phyloP scores from a whole-genome alignment of 2,113 vertebrate species.

The Phrynocephalus versicolor region DNA sequence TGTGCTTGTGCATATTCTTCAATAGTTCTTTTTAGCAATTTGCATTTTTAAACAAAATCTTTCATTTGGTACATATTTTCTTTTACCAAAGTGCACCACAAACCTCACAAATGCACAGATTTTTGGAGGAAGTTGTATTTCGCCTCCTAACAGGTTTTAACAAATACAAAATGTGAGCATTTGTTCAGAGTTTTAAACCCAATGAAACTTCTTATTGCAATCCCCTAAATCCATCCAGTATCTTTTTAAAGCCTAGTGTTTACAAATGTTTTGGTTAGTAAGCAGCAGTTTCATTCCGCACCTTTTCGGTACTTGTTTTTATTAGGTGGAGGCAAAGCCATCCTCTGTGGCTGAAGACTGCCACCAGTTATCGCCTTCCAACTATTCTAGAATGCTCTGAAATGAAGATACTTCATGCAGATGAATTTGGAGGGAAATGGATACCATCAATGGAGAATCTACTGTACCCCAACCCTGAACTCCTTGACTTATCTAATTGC shows the following conservation, averaged over 20 bases:
- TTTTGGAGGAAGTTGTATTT: background rate
- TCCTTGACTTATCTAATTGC: no score
- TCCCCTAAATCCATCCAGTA: background rate
- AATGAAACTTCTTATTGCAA: background rate
- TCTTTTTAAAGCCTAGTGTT: background rate
- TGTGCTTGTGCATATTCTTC: background rate
- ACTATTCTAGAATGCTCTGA: no score
- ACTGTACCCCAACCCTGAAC: no score
- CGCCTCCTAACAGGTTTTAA: background rate
- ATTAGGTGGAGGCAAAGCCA: no score
- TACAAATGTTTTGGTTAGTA: rapidly evolving
- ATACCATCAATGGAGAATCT: no score
- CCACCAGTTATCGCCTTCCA: no score
- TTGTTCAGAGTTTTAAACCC: background rate
- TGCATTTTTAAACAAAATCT: background rate
- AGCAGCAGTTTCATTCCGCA: background rate
- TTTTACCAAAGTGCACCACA: background rate
- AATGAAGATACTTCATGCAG: no score
- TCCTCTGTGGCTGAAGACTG: no score
- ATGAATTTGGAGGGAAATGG: no score
- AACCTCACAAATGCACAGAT: background rate
- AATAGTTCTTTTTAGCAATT: background rate
- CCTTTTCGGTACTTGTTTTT: no score
- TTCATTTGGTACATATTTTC: background rate
- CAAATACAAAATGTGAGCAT: background rate